Evolutionary conservation across 2,888 invertebrate genomes (phyloP), one percentile per base, ranked within the genome.

Genomic region (Bibio marci): DNA sequence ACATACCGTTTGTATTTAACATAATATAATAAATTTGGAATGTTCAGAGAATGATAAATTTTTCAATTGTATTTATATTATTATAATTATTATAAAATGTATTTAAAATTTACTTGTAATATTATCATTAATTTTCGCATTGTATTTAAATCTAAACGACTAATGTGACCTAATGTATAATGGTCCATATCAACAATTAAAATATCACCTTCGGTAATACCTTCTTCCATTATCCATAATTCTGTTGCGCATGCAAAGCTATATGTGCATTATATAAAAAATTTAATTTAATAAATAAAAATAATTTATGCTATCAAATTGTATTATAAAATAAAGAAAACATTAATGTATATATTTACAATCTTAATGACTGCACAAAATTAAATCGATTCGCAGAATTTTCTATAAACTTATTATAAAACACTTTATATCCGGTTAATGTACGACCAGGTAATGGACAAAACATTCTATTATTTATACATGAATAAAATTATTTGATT

Each of bases 141-240:
- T 2, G 70, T 67, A 46, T 72, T 62, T 1, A 78, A 55, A 41
- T 71, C 76, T 2, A 80, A 56, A 47, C 70, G 68, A 6, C 73
- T 65, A 3, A 78, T 56, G 48, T 82, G 81, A 0, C 71, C 70
- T 17, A 81, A 56, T 1, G 64, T 60, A 10, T 72, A 59, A 1
- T 69, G 67, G 28, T 69, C 66, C 55, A 78, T 65, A 54, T 81
- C 79, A 14, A 79, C 62, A 1, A 78, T 50, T 39, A 82, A 63
- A 4, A 73, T 51, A 39, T 76, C 61, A 0, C 80, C 80, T 0
- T 68, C 63, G 52, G 64, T 66, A n/a, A 71, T 69, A 11, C 79
- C 80, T 26, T 67, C 57, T 44, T 64, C 59, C 44, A 59, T 62
- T 48, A 74, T 64, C 64, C 67, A 67, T 8, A 71, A 48, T 50